Conservation (phyloP, 2,888 invertebrate genomes). For the Melitaea athalia region DNA sequence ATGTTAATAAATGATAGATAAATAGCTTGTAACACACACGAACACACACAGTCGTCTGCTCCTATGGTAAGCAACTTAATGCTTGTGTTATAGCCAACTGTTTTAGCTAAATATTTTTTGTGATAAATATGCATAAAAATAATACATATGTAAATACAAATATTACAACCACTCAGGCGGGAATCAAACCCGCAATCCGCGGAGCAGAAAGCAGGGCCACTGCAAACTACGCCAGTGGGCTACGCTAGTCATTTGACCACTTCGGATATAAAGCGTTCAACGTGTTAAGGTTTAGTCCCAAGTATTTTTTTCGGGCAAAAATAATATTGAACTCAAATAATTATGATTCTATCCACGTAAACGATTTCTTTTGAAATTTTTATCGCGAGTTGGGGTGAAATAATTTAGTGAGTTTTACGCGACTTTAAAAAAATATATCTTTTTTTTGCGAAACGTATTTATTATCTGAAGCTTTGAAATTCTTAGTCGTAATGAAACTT, state of each 20-base stretch:
- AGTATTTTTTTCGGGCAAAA: conserved; percentile 3
- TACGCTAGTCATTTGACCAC: not conserved
- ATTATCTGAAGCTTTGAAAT: not conserved
- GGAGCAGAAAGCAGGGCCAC: too few species aligned
- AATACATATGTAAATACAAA: too few species aligned
- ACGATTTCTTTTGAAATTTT: conserved; percentile 4
- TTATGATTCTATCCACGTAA: conserved; percentile 5
- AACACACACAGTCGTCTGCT: too few species aligned
- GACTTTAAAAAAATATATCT: not conserved
- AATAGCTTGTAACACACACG: too few species aligned
- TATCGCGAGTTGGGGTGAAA: conserved; percentile 5
- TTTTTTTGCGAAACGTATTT: not conserved
- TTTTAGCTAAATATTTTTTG: too few species aligned
- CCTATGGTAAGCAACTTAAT: too few species aligned
- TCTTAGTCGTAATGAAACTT: too few species aligned
- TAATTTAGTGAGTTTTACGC: conserved; percentile 3
- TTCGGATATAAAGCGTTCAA: not conserved
- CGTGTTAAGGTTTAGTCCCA: conserved; percentile 1
- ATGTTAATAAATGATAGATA: too few species aligned
- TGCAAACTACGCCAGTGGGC: not conserved
- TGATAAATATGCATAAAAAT: too few species aligned
- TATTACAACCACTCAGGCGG: too few species aligned
- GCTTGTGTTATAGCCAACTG: too few species aligned
- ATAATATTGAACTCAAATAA: not conserved
- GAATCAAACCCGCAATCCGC: too few species aligned